Percentiles rank a stretch among this genome's conserved stretches.
These are phyloP conservation scores for Epicampocera succincta DNA, from an alignment of 2,888 invertebrate species.

Conservation along the genomic window DNA sequence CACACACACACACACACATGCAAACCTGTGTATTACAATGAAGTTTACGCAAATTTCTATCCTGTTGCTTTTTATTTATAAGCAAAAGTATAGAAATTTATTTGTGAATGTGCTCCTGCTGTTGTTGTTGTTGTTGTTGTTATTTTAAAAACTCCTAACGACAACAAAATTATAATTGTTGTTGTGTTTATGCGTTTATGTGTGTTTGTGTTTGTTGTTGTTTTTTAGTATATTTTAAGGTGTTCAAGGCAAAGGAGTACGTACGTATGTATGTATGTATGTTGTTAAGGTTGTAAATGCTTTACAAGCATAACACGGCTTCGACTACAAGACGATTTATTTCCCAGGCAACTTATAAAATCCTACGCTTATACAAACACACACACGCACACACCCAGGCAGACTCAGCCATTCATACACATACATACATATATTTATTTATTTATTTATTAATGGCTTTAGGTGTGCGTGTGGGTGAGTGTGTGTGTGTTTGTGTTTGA, in stretches of 20 bases:
- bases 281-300: constrained; percentile 1
- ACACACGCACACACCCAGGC: constrained; percentile 66
- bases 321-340: constrained; percentile 72
- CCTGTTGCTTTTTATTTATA: constrained; percentile 61
- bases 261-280: too few species aligned
- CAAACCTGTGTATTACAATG: not conserved
- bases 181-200: constrained; percentile 61
- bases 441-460: constrained; percentile 19
- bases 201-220: constrained; percentile 55
- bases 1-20: not conserved
- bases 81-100: constrained; percentile 31
- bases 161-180: constrained; percentile 52
- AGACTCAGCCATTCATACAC: constrained; percentile 1
- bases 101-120: constrained; percentile 37
- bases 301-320: constrained; percentile 32
- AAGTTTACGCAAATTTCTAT: constrained; percentile 40
- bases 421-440: too few species aligned
- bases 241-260: constrained; percentile 34
- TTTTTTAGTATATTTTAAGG: constrained; percentile 55
- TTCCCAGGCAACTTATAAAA: constrained; percentile 69
- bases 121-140: constrained; percentile 45
- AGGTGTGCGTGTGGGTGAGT: not conserved
- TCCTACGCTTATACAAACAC: not conserved
- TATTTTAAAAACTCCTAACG: constrained; percentile 46
- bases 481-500: constrained; percentile 8